Evolutionary conservation across 2,113 vertebrate species (phyloP), one percentile per base, ranked within the genome.

Genomic region (Hemiprocne comata): DNA sequence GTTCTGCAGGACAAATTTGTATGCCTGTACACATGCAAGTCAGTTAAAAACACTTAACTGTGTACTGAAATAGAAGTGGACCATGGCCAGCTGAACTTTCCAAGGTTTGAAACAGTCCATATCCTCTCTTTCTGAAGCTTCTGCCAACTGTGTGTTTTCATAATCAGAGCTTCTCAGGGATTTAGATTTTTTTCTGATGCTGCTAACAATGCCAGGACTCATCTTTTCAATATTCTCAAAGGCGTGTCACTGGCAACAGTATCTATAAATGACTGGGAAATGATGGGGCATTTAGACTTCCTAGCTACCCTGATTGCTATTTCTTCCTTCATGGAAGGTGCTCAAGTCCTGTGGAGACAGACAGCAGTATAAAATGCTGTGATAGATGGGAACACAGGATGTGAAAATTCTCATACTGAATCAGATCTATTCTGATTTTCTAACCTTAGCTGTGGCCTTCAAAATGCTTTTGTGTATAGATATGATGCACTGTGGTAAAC

Each of bases 61-160:
- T 51, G 85, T 75, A 87, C 94, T 85, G 90, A 95, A 97, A 96
- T 96, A 96, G 95, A 96, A 88, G 76, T 90, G 94, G 94, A 95
- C 80, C 1, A 2, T 14, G 66, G 92, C 95, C 95, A 97, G 90
- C 65, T 96, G 86, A 95, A 94, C 95, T 95, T 96, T 95, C 93
- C 94, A 90, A 61, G 62, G 69, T 93, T 92, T 97, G 90, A 92
- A 97, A 97, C 69, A 94, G 85, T 86, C 92, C 93, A 96, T 96
- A 97, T 96, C 96, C 95, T 97, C 85, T 96, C 62, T 85, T 89
- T 96, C 95, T 93, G 83, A 96, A 96, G 90, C 73, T 92, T 69
- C 88, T 97, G 95, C 96, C 96, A 96, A 93, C 36, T 85, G 86
- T 86, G 62, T 94, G 94, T 93, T 96, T 96, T 96, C 94, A 90